Percentiles rank a stretch among this genome's conserved stretches.
phyloP scores from a whole-genome alignment of 1,140 invertebrate species.

The Metaphire vulgaris region DNA sequence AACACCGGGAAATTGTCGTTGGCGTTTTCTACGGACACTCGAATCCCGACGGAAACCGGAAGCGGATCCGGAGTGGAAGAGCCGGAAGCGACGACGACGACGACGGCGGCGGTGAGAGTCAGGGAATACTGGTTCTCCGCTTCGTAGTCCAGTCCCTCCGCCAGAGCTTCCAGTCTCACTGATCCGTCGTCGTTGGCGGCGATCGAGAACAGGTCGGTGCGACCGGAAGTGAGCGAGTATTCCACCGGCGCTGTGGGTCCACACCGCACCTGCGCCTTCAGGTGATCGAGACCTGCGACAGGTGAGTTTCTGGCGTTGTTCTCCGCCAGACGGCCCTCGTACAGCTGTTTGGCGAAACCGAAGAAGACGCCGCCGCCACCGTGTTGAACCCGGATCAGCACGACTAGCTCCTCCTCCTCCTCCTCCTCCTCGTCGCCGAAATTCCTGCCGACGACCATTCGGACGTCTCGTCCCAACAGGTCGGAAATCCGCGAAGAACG shows the following conservation, averaged over 20 bases:
- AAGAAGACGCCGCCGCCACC: not conserved
- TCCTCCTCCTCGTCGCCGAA: not conserved
- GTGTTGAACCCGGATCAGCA: not conserved
- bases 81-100: no score
- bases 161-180: not conserved
- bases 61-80: not conserved
- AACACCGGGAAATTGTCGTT: not conserved
- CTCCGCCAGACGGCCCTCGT: not conserved
- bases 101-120: not conserved
- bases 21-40: not conserved
- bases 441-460: not conserved
- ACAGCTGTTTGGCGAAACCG: not conserved
- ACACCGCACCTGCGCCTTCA: not conserved
- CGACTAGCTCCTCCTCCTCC: no score
- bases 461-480: not conserved
- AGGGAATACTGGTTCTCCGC: not conserved
- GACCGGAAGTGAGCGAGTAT: not conserved
- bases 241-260: not conserved
- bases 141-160: not conserved
- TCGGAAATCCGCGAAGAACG: not conserved
- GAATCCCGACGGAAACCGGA: not conserved
- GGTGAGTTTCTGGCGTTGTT: not conserved
- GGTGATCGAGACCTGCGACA: not conserved
- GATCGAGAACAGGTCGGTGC: not conserved
- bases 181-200: not conserved